Evolutionary conservation across 2,113 vertebrate genomes (phyloP).

Genomic region (Gavia stellata): DNA sequence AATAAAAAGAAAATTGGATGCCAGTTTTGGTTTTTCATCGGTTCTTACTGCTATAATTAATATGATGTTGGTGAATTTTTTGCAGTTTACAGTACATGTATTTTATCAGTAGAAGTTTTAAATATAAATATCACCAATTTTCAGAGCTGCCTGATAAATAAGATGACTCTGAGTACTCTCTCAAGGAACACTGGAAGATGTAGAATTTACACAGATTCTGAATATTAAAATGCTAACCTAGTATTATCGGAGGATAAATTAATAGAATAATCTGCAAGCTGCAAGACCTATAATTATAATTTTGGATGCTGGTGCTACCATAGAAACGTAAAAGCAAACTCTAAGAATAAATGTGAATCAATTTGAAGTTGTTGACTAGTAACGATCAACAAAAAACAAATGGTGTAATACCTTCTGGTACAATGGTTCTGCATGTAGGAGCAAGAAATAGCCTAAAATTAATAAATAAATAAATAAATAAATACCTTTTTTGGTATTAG

Average conservation of each 20-base stretch:
- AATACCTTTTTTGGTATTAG: not conserved
- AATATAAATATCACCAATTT: not conserved
- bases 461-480: not conserved
- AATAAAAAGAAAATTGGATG: not conserved
- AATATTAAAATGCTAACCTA: not conserved
- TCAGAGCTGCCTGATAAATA: not conserved
- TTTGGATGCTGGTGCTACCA: not conserved
- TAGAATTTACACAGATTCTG: not conserved
- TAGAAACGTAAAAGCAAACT: not conserved
- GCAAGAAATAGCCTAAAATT: not conserved
- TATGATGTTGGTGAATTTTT: not conserved
- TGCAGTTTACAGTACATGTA: not conserved
- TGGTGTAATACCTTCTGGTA: not conserved
- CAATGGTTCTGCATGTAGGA: not conserved
- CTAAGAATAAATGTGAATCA: not conserved
- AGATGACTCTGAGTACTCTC: not conserved
- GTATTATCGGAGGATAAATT: not conserved
- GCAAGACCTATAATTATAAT: not conserved
- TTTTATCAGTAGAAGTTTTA: not conserved
- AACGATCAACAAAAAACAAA: not conserved
- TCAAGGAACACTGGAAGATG: not conserved
- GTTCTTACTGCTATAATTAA: not conserved
- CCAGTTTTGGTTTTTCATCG: not conserved
- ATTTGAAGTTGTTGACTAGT: not conserved
- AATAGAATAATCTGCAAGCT: not conserved